These are phyloP conservation scores for Melanotaenia parkinsoni DNA, from an alignment of 2,797 vertebrate genomes.

Conservation along the genomic window DNA sequence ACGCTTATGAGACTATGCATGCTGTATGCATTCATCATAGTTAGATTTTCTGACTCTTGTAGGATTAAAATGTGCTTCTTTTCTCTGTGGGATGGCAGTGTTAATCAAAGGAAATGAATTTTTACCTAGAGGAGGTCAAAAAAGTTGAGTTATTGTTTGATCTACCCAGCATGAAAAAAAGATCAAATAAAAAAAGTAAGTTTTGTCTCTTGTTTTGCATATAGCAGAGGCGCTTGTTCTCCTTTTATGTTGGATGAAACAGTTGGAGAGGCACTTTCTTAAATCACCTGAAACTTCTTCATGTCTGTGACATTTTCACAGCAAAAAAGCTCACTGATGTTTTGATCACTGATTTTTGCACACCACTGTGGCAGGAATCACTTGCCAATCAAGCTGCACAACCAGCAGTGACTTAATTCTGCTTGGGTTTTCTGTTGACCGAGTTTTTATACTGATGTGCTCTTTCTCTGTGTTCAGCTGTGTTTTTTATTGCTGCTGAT, in stretches of 20 bases:
- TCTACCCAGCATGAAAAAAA: slow-evolving; percentile 44
- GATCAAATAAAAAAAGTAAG: slow-evolving; percentile 47
- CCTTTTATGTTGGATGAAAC: slow-evolving; percentile 66
- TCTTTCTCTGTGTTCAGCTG: slow-evolving; percentile 12
- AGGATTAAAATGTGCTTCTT: slow-evolving; percentile 44
- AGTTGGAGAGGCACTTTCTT: slow-evolving; percentile 52
- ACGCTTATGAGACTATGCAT: slow-evolving; percentile 12
- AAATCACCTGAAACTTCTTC: slow-evolving; percentile 54
- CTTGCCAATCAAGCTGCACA: slow-evolving; percentile 50
- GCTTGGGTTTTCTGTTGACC: slow-evolving; percentile 30
- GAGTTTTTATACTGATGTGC: slow-evolving; percentile 28
- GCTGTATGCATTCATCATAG: slow-evolving; percentile 20
- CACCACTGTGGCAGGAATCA: slow-evolving; percentile 29
- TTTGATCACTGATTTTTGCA: slow-evolving; percentile 20
- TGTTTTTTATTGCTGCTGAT: slow-evolving; percentile 48
- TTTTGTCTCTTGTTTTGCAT: slow-evolving; percentile 57
- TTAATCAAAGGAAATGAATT: slow-evolving; percentile 62
- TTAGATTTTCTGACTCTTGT: slow-evolving; percentile 38
- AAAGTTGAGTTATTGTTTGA: slow-evolving; percentile 56
- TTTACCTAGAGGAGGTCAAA: slow-evolving; percentile 55
- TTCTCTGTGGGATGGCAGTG: slow-evolving; percentile 38
- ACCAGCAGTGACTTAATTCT: slow-evolving; percentile 29
- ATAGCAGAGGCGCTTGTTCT: slow-evolving; percentile 35
- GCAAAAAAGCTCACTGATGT: slow-evolving; percentile 43
- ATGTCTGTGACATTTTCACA: slow-evolving; percentile 39